Evolutionary conservation across 2,113 vertebrate genomes (phyloP), one percentile per base, ranked within the genome.

Genomic region (Dromas ardeola): DNA sequence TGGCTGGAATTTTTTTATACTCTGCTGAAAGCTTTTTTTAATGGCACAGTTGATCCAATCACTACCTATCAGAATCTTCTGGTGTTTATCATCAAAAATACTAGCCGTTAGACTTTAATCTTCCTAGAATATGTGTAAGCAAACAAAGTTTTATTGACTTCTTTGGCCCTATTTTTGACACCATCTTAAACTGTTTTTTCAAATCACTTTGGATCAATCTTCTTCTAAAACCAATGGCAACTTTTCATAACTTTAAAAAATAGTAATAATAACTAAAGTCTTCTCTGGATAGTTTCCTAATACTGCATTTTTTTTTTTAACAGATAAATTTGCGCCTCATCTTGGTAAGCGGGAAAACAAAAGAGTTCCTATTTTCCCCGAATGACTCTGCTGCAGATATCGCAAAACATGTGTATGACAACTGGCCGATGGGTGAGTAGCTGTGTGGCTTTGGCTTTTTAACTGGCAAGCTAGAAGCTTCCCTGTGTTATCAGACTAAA

Each of bases 291-390:
- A 18, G 21, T 42, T 96, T 49, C 52, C 70, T 97, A 70, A 95
- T 92, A 40, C 6, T 61, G 86, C 29, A 9, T 87, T 83, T 91
- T 94, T 69, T 82, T 90, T 85, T 91, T 95, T 15, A 66, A 43
- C 98, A 99, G 99, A 99, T 99, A 97, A 99, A 99, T 98, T 98
- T 99, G 97, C 98, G 99, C 92, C 99, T 99, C 80, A 99, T 99
- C 97, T 98, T 99, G 97, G 99, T 99, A 96, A 99, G 99, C 5
- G 99, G 99, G 52, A 99, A 99, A 98, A 99, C 99, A 38, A 99
- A 99, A 98, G 99, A 99, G 81, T 99, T 99, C 97, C 98, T 99
- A 29, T 99, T 99, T 97, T 99, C 99, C 73, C 99, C 99, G 10
- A 99, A 99, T 72, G 99, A 99, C 96, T 99, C 99, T 3, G 99